Evolutionary conservation across 2,888 invertebrate genomes (phyloP).

Genomic region (Pterobdella sp.): DNA sequence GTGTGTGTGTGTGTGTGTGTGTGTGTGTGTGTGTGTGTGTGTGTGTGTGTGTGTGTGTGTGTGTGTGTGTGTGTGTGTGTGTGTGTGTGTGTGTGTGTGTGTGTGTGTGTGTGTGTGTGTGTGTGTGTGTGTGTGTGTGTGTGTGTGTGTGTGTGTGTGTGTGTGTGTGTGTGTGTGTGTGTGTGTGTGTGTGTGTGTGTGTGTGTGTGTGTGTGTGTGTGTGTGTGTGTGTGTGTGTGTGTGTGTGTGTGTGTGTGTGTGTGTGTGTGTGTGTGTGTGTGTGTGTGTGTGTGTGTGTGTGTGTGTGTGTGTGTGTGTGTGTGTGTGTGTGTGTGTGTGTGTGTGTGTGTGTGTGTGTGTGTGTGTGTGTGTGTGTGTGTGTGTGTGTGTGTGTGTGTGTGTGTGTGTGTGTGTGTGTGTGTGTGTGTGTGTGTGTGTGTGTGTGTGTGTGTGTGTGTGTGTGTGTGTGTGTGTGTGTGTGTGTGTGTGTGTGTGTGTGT

Average conservation of each 20-base stretch:
- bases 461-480: conserved; percentile 3
- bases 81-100: background rate
- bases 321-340: conserved; percentile 8
- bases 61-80: too few relatives aligned
- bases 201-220: conserved; percentile 19
- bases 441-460: conserved; percentile 2
- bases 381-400: background rate
- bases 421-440: conserved; percentile 12
- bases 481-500: conserved; percentile 21
- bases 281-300: conserved; percentile 20
- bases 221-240: conserved; percentile 18
- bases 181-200: conserved; percentile 10
- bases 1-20: too few relatives aligned
- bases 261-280: background rate
- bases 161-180: conserved; percentile 5
- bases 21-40: too few relatives aligned
- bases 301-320: conserved; percentile 16
- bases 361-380: background rate
- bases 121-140: background rate
- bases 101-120: background rate
- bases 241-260: conserved; percentile 3
- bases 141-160: background rate
- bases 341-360: conserved; percentile 12
- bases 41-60: too few relatives aligned
- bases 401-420: conserved; percentile 3